Percentiles rank a stretch among this genome's conserved stretches.
Evolutionary conservation across 2,797 vertebrate species (phyloP).

Genomic region (Bovichtus variegatus): DNA sequence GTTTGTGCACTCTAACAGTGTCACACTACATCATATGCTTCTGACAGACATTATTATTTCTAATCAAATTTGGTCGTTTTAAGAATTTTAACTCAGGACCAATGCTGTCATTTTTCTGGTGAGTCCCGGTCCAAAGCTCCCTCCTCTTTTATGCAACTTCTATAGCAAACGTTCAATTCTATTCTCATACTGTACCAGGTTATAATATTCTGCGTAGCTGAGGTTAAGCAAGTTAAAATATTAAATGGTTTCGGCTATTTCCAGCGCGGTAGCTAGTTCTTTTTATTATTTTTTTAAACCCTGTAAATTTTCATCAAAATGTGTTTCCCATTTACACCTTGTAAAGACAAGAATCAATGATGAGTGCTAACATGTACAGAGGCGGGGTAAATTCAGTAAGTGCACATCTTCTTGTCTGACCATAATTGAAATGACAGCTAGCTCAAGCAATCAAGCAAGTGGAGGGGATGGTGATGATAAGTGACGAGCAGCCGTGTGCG

Average conservation of each 20-base stretch:
- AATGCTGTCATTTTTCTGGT: not conserved
- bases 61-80: too few relatives aligned
- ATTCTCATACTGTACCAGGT: not conserved
- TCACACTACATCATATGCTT: not conserved
- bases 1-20: not conserved
- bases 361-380: slow-evolving; percentile 10
- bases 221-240: not conserved
- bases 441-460: slow-evolving; percentile 44
- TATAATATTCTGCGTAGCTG: not conserved
- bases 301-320: not conserved
- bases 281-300: not conserved
- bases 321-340: slow-evolving; percentile 33
- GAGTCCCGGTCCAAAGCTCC: not conserved
- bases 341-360: not conserved
- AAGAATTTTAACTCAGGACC: too few relatives aligned
- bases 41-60: too few relatives aligned
- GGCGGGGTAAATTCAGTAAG: slow-evolving; percentile 44
- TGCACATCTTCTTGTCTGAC: slow-evolving; percentile 42
- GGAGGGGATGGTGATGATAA: slow-evolving; percentile 21
- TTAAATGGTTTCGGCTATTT: not conserved
- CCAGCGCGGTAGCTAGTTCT: not conserved
- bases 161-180: not conserved
- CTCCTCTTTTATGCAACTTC: not conserved
- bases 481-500: slow-evolving; percentile 18
- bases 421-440: slow-evolving; percentile 64